Evolutionary conservation across 2,888 invertebrate species (phyloP), one percentile per base, ranked within the genome.

Genomic region (Branchellion lobata): DNA sequence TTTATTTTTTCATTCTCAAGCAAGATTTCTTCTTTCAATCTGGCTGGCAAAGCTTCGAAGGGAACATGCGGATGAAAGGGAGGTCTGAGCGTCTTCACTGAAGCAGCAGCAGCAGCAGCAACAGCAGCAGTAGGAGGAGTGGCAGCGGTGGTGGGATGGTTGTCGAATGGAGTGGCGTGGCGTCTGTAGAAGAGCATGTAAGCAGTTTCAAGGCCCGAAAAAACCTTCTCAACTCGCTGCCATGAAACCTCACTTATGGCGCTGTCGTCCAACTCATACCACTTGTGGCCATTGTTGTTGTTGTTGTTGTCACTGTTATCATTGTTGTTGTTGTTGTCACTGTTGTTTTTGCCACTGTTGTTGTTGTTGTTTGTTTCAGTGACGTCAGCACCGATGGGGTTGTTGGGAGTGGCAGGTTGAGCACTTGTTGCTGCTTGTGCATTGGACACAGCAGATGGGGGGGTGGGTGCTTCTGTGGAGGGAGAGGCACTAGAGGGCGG

Each of bases 101-200:
- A 47, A 14, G 18, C 47, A 8, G 18, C 47, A 57, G 11, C 21
- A 57, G 21, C 61, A 57, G 3, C 61, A 57, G 3, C 61, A 57
- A 5, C 24, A 57, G 21, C 61, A 57, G 5, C 61, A 57, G 3
- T 24, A 24, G n/a, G n/a, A n/a, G n/a, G n/a, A n/a, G n/a, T n/a
- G n/a, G n/a, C n/a, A n/a, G n/a, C n/a, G n/a, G n/a, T 40, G 40
- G 40, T 40, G 40, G 40, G 8, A 40, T 5, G 14, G 40, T 5
- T 14, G 8, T 40, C 40, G 14, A 5, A 5, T 8, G 5, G 40
- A 14, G 40, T 5, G 40, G 40, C 40, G 8, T 8, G 40, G 5
- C 14, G 40, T n/a, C 87, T 83, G 81, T 88, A 88, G 82, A 87
- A 87, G 81, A 88, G 81, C 88, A 88, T 88, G 82, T 88, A 88